Percentiles rank a stretch among this genome's conserved stretches.
These are phyloP conservation scores for Dipodomys ordii DNA, from an alignment of 2,113 vertebrate species.

Conservation along the genomic window DNA sequence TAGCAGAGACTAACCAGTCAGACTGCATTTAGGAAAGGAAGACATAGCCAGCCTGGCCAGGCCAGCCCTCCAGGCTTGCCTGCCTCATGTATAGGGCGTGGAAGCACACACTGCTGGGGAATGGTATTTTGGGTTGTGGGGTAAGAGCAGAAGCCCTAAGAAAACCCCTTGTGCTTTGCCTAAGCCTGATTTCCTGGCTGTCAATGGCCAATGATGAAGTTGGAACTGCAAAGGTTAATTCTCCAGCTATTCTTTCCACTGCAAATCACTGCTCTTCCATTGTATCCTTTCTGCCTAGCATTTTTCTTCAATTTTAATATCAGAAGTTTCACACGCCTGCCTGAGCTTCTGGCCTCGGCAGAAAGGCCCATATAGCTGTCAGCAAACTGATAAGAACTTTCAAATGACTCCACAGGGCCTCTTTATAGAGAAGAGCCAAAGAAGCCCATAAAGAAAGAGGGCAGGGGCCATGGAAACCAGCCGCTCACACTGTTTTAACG, in stretches of 20 bases:
- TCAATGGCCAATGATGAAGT: neutral
- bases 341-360: slow-evolving; percentile 84
- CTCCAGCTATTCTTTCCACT: neutral
- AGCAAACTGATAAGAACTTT: slow-evolving; percentile 89
- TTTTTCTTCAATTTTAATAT: slow-evolving; percentile 74
- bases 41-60: slow-evolving; percentile 30
- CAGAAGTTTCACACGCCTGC: slow-evolving; percentile 85
- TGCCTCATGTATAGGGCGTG: neutral
- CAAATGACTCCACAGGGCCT: slow-evolving; percentile 88
- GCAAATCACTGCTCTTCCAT: neutral
- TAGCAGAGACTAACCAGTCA: slow-evolving; percentile 37
- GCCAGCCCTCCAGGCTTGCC: neutral
- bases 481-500: slow-evolving; percentile 85
- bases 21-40: slow-evolving; percentile 69
- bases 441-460: slow-evolving; percentile 87
- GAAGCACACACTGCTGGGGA: neutral
- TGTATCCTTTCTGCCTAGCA: slow-evolving; percentile 70
- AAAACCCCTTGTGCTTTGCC: slow-evolving; percentile 1
- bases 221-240: slow-evolving; percentile 19
- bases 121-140: neutral
- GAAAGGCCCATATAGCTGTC: slow-evolving; percentile 91
- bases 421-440: slow-evolving; percentile 89
- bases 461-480: slow-evolving; percentile 88
- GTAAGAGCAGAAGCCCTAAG: slow-evolving; percentile 12
- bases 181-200: neutral